A percentile compares a stretch with the other conserved stretches of the same genome.
phyloP scores from a whole-genome alignment of 2,113 vertebrate species.

The Prionailurus viverrinus region DNA sequence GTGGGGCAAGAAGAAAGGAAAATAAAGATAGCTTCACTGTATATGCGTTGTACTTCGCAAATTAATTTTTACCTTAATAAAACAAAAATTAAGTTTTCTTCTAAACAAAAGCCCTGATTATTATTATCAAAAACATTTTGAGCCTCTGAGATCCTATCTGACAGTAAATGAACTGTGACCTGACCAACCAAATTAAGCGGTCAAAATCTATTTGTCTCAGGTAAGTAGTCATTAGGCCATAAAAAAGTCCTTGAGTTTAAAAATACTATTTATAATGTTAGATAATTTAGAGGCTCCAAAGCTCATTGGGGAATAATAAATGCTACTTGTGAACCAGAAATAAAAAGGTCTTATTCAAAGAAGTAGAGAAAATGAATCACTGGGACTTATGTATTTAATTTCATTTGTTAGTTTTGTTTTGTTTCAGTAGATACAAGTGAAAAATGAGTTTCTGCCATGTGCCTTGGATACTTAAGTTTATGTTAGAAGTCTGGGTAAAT shows the following conservation, averaged over 20 bases:
- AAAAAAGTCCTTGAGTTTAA: slow-evolving; percentile 53
- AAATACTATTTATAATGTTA: slow-evolving; percentile 41
- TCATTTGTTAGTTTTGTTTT: slow-evolving; percentile 29
- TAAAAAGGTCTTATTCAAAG: slow-evolving; percentile 68
- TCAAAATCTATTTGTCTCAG: slow-evolving; percentile 85
- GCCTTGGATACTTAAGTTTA: slow-evolving; percentile 3
- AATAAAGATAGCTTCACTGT: neutral
- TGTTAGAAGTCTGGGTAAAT: slow-evolving; percentile 70
- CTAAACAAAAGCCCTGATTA: neutral
- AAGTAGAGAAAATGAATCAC: slow-evolving; percentile 43
- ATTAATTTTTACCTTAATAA: slow-evolving; percentile 19
- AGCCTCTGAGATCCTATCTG: slow-evolving; percentile 53
- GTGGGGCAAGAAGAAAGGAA: neutral
- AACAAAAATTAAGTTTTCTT: slow-evolving; percentile 45
- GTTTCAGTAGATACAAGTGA: slow-evolving; percentile 17
- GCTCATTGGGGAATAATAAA: slow-evolving; percentile 51
- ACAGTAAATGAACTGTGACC: slow-evolving; percentile 80
- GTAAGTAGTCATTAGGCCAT: slow-evolving; percentile 69
- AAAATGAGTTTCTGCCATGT: slow-evolving; percentile 30
- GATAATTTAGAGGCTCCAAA: slow-evolving; percentile 6
- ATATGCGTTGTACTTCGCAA: neutral
- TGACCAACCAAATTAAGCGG: slow-evolving; percentile 81
- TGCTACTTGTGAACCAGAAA: slow-evolving; percentile 27
- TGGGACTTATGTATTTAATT: neutral
- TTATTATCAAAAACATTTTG: slow-evolving; percentile 43